These are phyloP conservation scores for Trichogramma dendrolimi DNA, from an alignment of 2,888 invertebrate species.

Conservation along the genomic window DNA sequence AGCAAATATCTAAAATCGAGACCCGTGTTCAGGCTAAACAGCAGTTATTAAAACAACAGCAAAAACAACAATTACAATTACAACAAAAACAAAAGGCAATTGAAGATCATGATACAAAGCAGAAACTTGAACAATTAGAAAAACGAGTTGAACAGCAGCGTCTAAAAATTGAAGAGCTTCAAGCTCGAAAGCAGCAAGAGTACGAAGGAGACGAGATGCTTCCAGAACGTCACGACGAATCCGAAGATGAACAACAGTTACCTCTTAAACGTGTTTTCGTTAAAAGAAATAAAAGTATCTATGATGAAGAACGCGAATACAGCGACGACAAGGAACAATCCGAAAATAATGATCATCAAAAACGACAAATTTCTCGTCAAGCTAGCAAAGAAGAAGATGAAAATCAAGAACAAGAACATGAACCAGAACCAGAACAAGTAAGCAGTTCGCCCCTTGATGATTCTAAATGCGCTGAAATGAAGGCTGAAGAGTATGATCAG, in stretches of 20 bases:
- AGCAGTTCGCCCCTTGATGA: constrained; percentile 31
- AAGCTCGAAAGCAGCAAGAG: constrained; percentile 46
- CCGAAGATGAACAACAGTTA: constrained; percentile 51
- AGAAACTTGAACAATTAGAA: constrained; percentile 47
- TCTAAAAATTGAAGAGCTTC: constrained; percentile 47
- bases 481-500: constrained; percentile 37
- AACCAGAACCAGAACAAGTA: background rate
- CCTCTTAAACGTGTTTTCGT: constrained; percentile 60
- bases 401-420: constrained; percentile 5
- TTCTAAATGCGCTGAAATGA: constrained; percentile 44
- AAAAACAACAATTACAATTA: constrained; percentile 11
- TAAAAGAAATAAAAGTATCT: constrained; percentile 56
- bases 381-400: constrained; percentile 20
- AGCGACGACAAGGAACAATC: constrained; percentile 34
- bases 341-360: background rate
- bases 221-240: constrained; percentile 48
- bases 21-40: constrained; percentile 7
- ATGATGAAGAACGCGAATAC: constrained; percentile 49
- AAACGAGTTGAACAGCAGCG: constrained; percentile 48
- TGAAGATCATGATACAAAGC: constrained; percentile 47
- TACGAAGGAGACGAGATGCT: constrained; percentile 47
- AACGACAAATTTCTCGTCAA: background rate
- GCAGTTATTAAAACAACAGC: constrained; percentile 19
- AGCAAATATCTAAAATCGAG: constrained; percentile 3
- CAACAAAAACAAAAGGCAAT: constrained; percentile 16